phyloP scores from a whole-genome alignment of 2,888 invertebrate genomes.

The Athetis lepigone region DNA sequence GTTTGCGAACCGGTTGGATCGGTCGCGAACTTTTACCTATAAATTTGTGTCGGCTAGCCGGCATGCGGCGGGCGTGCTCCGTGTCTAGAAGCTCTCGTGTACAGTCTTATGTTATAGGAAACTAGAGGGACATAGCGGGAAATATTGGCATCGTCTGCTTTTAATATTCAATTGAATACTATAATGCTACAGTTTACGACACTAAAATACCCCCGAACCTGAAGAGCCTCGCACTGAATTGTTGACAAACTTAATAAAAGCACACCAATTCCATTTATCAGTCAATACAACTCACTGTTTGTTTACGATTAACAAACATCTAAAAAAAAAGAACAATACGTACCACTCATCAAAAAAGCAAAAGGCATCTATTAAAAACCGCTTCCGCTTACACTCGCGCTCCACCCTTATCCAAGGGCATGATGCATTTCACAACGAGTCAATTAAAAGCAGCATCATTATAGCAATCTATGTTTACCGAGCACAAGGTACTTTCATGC shows the following conservation, averaged over 20 bases:
- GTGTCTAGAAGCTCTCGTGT: conserved; percentile 82
- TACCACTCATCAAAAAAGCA: background rate
- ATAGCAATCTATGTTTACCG: conserved; percentile 76
- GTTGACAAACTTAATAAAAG: background rate
- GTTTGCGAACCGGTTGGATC: conserved; percentile 82
- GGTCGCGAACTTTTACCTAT: conserved; percentile 91
- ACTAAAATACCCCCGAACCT: background rate
- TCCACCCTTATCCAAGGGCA: conserved; percentile 61
- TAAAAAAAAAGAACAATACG: background rate
- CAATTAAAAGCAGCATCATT: conserved; percentile 82
- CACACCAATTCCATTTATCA: background rate
- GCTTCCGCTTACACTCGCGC: conserved; percentile 58
- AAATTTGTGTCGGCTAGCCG: conserved; percentile 89
- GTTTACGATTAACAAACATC: background rate
- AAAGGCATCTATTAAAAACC: conserved; percentile 33
- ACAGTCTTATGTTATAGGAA: conserved; percentile 72
- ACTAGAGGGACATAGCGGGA: conserved; percentile 54
- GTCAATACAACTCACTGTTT: background rate
- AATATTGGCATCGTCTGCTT: conserved; percentile 14
- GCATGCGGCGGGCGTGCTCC: conserved; percentile 78
- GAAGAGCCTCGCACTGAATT: background rate
- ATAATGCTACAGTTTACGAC: background rate
- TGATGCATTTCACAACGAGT: conserved; percentile 83
- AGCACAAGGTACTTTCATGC: conserved; percentile 62
- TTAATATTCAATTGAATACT: background rate